These are phyloP conservation scores for Pipistrellus kuhlii DNA, from an alignment of 2,797 vertebrate genomes.

Conservation along the genomic window DNA sequence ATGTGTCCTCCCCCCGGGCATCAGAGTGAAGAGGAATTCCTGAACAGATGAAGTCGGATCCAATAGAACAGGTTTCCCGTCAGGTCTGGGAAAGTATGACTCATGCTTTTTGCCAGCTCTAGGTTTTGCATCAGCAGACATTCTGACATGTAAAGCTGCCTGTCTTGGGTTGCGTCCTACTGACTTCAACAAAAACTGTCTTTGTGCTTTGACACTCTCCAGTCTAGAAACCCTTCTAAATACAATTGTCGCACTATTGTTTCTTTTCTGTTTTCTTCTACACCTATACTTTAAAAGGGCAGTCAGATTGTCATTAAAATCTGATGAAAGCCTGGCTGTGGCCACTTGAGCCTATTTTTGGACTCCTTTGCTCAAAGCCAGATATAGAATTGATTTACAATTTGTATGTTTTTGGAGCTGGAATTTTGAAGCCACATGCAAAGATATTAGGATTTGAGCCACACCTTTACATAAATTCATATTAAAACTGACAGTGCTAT, in stretches of 20 bases:
- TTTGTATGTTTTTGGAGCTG: conserved; percentile 29
- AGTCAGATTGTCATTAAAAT: conserved; percentile 33
- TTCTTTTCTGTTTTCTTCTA: conserved; percentile 59
- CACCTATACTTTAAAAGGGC: conserved; percentile 30
- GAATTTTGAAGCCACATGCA: conserved; percentile 1
- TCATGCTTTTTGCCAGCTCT: conserved; percentile 60
- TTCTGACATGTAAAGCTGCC: conserved; percentile 41
- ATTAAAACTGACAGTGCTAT: conserved; percentile 4
- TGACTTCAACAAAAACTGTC: conserved; percentile 49
- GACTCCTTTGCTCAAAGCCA: conserved; percentile 42
- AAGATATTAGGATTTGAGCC: conserved; percentile 28
- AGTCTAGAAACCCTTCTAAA: conserved; percentile 48
- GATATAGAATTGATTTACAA: background rate
- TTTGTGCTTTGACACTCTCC: conserved; percentile 40
- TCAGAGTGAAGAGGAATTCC: conserved; percentile 50
- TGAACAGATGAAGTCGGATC: conserved; percentile 33
- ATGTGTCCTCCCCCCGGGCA: background rate
- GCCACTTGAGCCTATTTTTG: conserved; percentile 19
- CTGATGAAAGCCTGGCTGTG: background rate
- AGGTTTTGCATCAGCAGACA: conserved; percentile 29
- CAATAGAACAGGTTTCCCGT: conserved; percentile 33
- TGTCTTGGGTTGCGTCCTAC: conserved; percentile 48
- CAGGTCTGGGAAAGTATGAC: conserved; percentile 21
- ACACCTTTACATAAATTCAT: conserved; percentile 34
- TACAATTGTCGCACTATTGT: background rate